These are phyloP conservation scores for Salvelinus sp. DNA, from an alignment of 2,113 vertebrate genomes.

Conservation along the genomic window DNA sequence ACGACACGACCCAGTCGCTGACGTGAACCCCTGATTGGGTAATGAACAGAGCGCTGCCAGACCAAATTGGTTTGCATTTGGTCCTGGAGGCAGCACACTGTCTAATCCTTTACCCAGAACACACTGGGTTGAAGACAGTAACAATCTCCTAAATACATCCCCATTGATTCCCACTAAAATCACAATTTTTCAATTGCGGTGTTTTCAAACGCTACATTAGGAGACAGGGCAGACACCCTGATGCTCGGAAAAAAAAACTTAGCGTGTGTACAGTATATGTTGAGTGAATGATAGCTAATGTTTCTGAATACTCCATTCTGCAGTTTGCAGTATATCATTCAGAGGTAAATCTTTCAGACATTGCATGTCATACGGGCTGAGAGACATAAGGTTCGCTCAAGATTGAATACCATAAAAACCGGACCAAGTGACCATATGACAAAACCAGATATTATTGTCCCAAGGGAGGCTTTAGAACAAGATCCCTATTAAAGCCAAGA, in stretches of 20 bases:
- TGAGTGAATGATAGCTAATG: slow-evolving; percentile 22
- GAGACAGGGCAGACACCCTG: not conserved
- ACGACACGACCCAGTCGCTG: not conserved
- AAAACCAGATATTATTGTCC: not conserved
- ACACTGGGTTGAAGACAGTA: slow-evolving; percentile 13
- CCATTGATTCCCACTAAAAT: slow-evolving; percentile 27
- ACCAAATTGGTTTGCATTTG: slow-evolving; percentile 11
- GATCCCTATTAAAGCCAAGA: not conserved
- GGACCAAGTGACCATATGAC: slow-evolving; percentile 2
- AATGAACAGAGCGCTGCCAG: slow-evolving; percentile 2
- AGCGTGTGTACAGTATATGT: not conserved
- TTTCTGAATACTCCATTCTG: slow-evolving; percentile 10
- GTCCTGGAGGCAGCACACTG: slow-evolving; percentile 14
- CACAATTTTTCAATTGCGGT: slow-evolving; percentile 1
- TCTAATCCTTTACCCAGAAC: slow-evolving; percentile 23
- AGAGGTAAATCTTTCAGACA: slow-evolving; percentile 12
- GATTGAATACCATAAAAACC: not conserved
- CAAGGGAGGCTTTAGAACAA: not conserved
- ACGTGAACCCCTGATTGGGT: slow-evolving; percentile 13
- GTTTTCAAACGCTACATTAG: not conserved
- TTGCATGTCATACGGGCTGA: not conserved
- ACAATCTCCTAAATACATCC: slow-evolving; percentile 21
- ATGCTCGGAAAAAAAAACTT: not conserved
- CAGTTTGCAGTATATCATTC: slow-evolving; percentile 8
- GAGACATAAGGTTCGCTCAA: not conserved